A percentile compares a stretch with the other conserved stretches of the same genome.
Evolutionary conservation across 1,140 invertebrate genomes (phyloP).

Genomic region (Cataglyphis hispanica): DNA sequence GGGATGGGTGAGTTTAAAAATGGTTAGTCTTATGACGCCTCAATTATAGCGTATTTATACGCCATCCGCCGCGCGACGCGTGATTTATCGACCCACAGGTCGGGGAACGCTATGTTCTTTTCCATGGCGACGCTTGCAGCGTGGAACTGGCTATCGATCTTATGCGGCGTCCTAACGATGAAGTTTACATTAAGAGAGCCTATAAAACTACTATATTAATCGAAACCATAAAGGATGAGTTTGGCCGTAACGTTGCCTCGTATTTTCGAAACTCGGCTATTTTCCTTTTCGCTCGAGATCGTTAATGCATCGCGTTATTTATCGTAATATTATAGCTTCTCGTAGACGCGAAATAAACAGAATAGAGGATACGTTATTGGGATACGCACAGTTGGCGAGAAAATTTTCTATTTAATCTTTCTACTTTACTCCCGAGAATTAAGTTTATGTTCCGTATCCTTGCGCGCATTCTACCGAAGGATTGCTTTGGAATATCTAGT

Average conservation of each 20-base stretch:
- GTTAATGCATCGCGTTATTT: constrained; percentile 27
- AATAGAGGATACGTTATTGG: constrained; percentile 6
- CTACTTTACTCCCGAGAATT: neutral
- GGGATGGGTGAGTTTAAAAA: constrained; percentile 9
- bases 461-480: no score
- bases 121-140: constrained; percentile 17
- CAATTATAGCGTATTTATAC: constrained; percentile 46
- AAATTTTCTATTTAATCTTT: constrained; percentile 49
- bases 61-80: constrained; percentile 27
- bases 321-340: neutral
- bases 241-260: neutral
- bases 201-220: constrained; percentile 56
- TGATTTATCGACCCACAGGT: constrained; percentile 59
- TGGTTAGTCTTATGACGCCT: constrained; percentile 26
- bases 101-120: neutral
- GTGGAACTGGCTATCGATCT: constrained; percentile 42
- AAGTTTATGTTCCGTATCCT: constrained; percentile 22
- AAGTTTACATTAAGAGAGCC: neutral
- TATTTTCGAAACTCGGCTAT: constrained; percentile 16
- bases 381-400: neutral
- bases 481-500: neutral
- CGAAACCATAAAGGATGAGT: constrained; percentile 30
- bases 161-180: neutral
- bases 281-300: constrained; percentile 7
- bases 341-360: constrained; percentile 21